A percentile compares a stretch with the other conserved stretches of the same genome.
Conservation (phyloP, 2,888 invertebrate species). For the Dyspetes luteomarginatus region DNA sequence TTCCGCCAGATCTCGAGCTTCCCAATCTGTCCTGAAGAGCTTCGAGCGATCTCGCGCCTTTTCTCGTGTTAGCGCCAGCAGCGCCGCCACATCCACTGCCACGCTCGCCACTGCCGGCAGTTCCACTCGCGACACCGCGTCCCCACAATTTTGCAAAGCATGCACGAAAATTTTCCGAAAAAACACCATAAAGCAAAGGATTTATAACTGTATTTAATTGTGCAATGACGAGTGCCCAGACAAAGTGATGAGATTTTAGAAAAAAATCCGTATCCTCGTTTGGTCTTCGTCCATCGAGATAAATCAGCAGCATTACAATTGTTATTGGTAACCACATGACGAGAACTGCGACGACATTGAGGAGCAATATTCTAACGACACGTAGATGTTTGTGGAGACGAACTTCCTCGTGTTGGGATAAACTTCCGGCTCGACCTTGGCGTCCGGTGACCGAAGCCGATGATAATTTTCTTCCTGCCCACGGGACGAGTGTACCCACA, state of each 20-base stretch:
- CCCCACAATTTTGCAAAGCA: slow-evolving; percentile 83
- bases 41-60: slow-evolving; percentile 72
- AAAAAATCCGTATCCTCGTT: slow-evolving; percentile 84
- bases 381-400: slow-evolving; percentile 85
- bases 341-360: slow-evolving; percentile 85
- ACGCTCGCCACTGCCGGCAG: slow-evolving; percentile 69
- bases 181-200: slow-evolving; percentile 85
- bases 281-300: slow-evolving; percentile 84
- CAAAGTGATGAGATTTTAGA: slow-evolving; percentile 84
- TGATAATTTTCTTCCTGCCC: slow-evolving; percentile 83
- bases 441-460: slow-evolving; percentile 79
- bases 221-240: slow-evolving; percentile 84
- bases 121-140: slow-evolving; percentile 61
- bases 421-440: slow-evolving; percentile 82
- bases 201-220: slow-evolving; percentile 85
- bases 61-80: slow-evolving; percentile 61
- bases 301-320: slow-evolving; percentile 85
- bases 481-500: slow-evolving; percentile 84
- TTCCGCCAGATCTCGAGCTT: slow-evolving; percentile 70
- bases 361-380: slow-evolving; percentile 84
- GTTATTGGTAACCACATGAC: slow-evolving; percentile 86
- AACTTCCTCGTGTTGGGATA: slow-evolving; percentile 84
- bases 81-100: slow-evolving; percentile 69
- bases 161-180: slow-evolving; percentile 85
- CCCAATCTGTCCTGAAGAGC: slow-evolving; percentile 75